Percentiles rank a stretch among this genome's conserved stretches.
These are phyloP conservation scores for Labeo catla DNA, from an alignment of 2,113 vertebrate genomes.

Conservation along the genomic window DNA sequence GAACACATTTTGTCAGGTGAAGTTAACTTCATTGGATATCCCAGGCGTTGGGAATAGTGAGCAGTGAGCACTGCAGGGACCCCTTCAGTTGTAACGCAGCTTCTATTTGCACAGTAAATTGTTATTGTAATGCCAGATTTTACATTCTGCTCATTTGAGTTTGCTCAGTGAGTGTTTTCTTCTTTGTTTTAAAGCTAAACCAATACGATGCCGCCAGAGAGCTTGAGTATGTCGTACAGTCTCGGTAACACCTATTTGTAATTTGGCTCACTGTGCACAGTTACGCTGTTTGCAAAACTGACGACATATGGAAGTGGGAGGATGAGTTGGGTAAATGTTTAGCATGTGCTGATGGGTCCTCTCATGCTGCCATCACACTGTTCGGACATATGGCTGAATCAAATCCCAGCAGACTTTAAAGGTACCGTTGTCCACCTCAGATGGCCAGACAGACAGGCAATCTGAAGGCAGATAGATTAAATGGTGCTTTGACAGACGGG, in stretches of 20 bases:
- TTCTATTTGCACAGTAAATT: background rate
- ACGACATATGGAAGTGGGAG: constrained; percentile 36
- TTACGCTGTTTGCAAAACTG: constrained; percentile 4
- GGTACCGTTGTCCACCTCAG: background rate
- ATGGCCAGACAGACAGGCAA: background rate
- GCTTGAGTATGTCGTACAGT: constrained; percentile 7
- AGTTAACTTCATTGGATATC: background rate
- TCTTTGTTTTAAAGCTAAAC: background rate
- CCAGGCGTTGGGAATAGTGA: background rate
- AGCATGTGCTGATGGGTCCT: background rate
- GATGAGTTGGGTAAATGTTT: constrained; percentile 28
- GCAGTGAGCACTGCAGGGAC: background rate
- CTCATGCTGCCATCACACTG: constrained; percentile 3
- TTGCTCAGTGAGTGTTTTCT: constrained; percentile 1
- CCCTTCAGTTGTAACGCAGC: background rate
- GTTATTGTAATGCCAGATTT: background rate
- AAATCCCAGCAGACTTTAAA: background rate
- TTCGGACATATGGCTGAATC: constrained; percentile 18
- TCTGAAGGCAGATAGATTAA: constrained; percentile 23
- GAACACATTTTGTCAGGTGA: too few relatives aligned
- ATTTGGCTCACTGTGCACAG: constrained; percentile 25
- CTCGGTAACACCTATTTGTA: constrained; percentile 34
- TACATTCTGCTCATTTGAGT: background rate
- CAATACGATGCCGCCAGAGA: background rate
- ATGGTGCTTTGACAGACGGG: constrained; percentile 13